Evolutionary conservation across 2,797 vertebrate genomes (phyloP).

Genomic region (Pseudochaenichthys georgianus): DNA sequence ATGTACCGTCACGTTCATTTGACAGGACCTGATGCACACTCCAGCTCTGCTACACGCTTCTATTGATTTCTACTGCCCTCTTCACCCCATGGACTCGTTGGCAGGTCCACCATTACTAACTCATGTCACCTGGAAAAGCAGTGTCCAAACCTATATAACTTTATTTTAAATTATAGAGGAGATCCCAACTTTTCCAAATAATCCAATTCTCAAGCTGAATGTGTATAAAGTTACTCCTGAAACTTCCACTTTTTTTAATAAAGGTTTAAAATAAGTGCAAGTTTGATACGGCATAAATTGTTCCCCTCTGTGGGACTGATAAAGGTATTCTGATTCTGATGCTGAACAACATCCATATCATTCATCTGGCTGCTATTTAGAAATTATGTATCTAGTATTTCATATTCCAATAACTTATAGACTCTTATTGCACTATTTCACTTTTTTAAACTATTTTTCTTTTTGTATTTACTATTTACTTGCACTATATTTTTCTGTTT

Average conservation of each 20-base stretch:
- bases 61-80: slow-evolving; percentile 10
- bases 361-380: too few species aligned
- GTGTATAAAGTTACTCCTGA: background rate
- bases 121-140: background rate
- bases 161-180: slow-evolving; percentile 7
- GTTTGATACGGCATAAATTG: background rate
- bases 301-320: too few species aligned
- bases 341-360: too few species aligned
- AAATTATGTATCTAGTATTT: too few species aligned
- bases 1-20: slow-evolving; percentile 22
- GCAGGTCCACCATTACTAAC: slow-evolving; percentile 5
- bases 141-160: background rate
- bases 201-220: background rate
- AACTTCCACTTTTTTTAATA: background rate
- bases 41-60: slow-evolving; percentile 9
- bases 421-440: too few species aligned
- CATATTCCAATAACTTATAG: too few species aligned
- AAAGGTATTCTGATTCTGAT: too few species aligned
- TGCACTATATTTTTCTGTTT: too few species aligned
- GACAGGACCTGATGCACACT: slow-evolving; percentile 25
- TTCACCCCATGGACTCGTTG: background rate
- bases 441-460: too few species aligned
- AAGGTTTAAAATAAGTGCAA: background rate
- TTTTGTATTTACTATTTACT: too few species aligned
- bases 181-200: background rate